Evolutionary conservation across 2,113 vertebrate genomes (phyloP), one percentile per base, ranked within the genome.

Genomic region (Cnemophilus loriae): DNA sequence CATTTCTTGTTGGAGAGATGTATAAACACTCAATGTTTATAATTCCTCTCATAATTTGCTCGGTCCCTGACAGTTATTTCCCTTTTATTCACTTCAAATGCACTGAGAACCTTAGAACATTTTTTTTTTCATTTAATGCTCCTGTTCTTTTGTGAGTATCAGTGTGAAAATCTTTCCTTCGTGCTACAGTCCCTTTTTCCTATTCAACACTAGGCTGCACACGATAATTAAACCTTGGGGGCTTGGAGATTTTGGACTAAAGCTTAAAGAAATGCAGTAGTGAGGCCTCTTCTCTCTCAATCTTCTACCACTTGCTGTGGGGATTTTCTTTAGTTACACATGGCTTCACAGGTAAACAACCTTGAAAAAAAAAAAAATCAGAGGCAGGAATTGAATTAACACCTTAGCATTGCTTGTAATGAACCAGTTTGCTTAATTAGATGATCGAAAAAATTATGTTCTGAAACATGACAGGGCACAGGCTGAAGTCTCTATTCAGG

Each of bases 241-340:
- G 98, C 97, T 98, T 97, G 97, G 97, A 97, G 98, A 97, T 97
- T 98, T 98, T 97, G 98, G 98, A 97, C 97, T 98, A 97, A 96
- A 97, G 97, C 97, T 98, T 98, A 98, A 98, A 98, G 98, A 98
- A 98, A 98, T 97, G 97, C 95, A 82, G 87, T 78, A 39, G 96
- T 80, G 92, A 96, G 90, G 97, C 87, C 92, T 95, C 96, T 89
- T 95, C 83, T 88, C 73, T 77, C 94, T 96, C 91, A 27, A 88
- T 97, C 98, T 98, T 98, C 98, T 95, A 97, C 98, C 96, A 96
- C 98, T 97, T 98, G 98, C 98, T 98, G 97, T 98, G 98, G 98
- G 98, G 98, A 98, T 98, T 98, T 99, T 98, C 98, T 99, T 99
- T 98, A 98, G 98, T 99, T 98, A 98, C 98, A 99, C 98, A 98